These are phyloP conservation scores for Turdus rufiventris DNA, from an alignment of 2,113 vertebrate genomes.

Conservation along the genomic window DNA sequence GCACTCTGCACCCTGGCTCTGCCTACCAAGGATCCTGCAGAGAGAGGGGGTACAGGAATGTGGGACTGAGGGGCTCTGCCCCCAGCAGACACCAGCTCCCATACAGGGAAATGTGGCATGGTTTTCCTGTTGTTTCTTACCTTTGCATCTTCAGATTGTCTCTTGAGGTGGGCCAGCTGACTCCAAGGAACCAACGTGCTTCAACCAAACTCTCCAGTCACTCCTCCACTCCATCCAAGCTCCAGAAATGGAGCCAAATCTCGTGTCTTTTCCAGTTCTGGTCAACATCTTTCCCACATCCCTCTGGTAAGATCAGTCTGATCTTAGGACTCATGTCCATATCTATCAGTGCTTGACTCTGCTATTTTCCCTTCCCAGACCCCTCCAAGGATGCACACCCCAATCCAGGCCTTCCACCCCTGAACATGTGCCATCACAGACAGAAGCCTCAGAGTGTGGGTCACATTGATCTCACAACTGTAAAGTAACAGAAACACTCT, in stretches of 20 bases:
- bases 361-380: neutral
- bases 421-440: neutral
- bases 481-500: neutral
- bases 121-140: neutral
- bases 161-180: neutral
- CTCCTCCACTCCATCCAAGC: neutral
- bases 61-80: neutral
- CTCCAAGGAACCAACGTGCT: neutral
- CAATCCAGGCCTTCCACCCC: neutral
- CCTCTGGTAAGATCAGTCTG: neutral
- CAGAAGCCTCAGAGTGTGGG: neutral
- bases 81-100: neutral
- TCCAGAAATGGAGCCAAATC: neutral
- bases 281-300: neutral
- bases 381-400: neutral
- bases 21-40: neutral
- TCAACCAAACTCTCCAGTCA: neutral
- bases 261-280: neutral
- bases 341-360: neutral
- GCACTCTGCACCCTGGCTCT: accelerated
- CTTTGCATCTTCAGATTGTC: neutral
- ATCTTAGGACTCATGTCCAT: neutral
- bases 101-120: accelerated
- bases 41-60: neutral
- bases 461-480: neutral